Percentiles rank a stretch among this genome's conserved stretches.
phyloP scores from a whole-genome alignment of 1,140 invertebrate genomes.

The Pantala flavescens region DNA sequence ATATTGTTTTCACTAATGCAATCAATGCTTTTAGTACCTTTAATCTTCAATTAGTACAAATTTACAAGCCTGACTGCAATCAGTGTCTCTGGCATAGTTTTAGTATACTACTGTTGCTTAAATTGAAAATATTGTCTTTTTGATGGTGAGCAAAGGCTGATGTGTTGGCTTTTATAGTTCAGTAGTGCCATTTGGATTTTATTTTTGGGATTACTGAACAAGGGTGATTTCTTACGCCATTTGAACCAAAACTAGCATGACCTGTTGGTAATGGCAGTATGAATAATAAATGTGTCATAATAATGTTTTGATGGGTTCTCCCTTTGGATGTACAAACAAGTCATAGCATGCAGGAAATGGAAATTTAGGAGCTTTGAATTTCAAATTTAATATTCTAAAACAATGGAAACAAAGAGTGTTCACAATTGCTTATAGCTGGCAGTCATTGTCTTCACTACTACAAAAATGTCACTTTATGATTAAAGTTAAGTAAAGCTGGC shows the following conservation, averaged over 20 bases:
- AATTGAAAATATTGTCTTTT: background rate
- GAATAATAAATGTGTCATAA: background rate
- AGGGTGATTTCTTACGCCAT: background rate
- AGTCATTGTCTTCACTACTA: conserved; percentile 6
- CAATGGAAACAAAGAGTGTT: background rate
- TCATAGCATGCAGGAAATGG: conserved; percentile 5
- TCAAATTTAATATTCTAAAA: conserved; percentile 2
- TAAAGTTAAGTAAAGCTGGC: background rate
- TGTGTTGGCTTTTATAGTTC: background rate
- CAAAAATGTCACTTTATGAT: background rate
- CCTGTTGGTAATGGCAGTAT: background rate
- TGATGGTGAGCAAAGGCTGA: background rate
- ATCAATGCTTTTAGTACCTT: background rate
- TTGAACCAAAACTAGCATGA: conserved; percentile 1
- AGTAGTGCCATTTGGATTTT: background rate
- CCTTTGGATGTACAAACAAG: background rate
- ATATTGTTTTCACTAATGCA: background rate
- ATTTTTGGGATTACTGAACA: conserved; percentile 2
- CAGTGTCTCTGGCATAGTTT: conserved; percentile 9
- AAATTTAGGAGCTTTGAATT: conserved; percentile 3
- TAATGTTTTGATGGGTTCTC: background rate
- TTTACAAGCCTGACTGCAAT: conserved; percentile 2
- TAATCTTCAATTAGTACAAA: background rate
- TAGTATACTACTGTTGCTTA: background rate
- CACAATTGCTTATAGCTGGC: background rate